phyloP scores from a whole-genome alignment of 2,797 vertebrate species.

The Pempheris klunzingeri region DNA sequence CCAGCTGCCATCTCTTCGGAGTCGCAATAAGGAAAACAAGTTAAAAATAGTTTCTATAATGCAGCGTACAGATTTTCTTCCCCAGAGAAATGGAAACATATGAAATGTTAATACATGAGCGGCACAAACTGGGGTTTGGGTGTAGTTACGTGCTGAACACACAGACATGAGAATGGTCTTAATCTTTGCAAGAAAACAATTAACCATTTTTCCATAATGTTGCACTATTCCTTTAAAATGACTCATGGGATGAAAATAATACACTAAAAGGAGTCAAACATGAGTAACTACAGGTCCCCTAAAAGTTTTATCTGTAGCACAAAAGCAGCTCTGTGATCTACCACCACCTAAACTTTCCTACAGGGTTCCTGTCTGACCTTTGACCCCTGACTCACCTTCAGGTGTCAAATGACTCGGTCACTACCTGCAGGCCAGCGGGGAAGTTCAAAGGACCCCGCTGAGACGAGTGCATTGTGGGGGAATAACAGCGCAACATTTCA shows the following conservation, averaged over 20 bases:
- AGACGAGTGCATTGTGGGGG: conserved; percentile 84
- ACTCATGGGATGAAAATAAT: conserved; percentile 40
- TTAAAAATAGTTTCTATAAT: background rate
- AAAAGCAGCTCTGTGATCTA: conserved; percentile 45
- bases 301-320: conserved; percentile 9
- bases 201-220: conserved; percentile 30
- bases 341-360: conserved; percentile 61
- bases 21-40: too few relatives aligned
- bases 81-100: background rate
- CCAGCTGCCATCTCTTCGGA: too few relatives aligned
- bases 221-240: conserved; percentile 26
- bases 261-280: background rate
- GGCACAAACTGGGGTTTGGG: background rate
- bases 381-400: conserved; percentile 87
- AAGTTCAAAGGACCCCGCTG: conserved; percentile 84
- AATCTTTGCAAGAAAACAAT: conserved; percentile 2
- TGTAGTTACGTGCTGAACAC: background rate
- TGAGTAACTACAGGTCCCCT: conserved; percentile 5
- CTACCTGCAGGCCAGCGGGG: conserved; percentile 85
- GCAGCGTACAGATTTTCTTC: background rate
- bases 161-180: conserved; percentile 2
- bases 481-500: conserved; percentile 85
- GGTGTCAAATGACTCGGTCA: conserved; percentile 83
- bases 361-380: conserved; percentile 65
- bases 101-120: background rate